Evolutionary conservation across 1,140 invertebrate genomes (phyloP), one percentile per base, ranked within the genome.

Genomic region (Drosophila auraria): DNA sequence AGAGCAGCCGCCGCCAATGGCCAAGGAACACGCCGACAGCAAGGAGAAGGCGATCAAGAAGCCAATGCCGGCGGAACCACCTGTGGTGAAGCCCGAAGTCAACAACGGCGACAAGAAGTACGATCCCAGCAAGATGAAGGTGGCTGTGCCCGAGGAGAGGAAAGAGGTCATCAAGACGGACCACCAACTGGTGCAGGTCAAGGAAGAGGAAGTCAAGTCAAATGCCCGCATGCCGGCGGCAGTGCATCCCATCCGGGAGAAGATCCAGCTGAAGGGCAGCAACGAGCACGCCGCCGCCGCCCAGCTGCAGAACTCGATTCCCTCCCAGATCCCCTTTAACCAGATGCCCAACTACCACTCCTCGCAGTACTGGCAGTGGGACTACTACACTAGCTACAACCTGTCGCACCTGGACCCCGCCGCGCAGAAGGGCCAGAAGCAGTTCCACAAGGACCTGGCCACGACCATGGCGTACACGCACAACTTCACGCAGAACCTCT

Each of bases 321-420:
- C 94, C 33, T 93, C 94, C 1, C 95, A 95, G 80, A 94, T 95
- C 71, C 92, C 83, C 6, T 94, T 95, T 90, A 95, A 95, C 78
- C 94, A 95, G 71, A 94, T 95, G 61, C 94, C 94, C 0, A 95
- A 95, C 76, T 95, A 95, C 70, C 94, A 95, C 72, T 94, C 94
- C 14, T 83, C 95, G 93, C 90, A 95, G 74, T 95, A 95, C 81
- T 95, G 95, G 93, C 94, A 95, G 75, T 95, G 95, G 95, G 94
- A 95, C 64, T 93, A 94, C 38, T 94, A 94, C 57, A 20, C 20
- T 1, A 91, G 94, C 11, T 95, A 95, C 63, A 95, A 95, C 70
- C 81, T 95, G 0, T 93, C 94, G 1, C 94, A 94, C 63, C 86
- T 95, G 38, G 94, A 95, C 47, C 63, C 90, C 2, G 65, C 89